These are phyloP conservation scores for Clarias laeviceps DNA, from an alignment of 2,797 vertebrate genomes.

Conservation along the genomic window DNA sequence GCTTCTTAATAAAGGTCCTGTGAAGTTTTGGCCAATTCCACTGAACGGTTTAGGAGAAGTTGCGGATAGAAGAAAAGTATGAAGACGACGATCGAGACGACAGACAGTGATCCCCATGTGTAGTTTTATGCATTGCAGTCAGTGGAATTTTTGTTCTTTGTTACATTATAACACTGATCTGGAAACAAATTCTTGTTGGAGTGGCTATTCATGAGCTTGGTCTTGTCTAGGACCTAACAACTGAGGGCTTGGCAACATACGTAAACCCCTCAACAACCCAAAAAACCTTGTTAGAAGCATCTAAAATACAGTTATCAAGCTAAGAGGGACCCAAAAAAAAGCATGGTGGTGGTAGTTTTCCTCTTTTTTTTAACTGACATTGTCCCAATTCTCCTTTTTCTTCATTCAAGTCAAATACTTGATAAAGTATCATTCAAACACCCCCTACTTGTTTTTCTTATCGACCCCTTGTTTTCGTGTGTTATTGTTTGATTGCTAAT, in stretches of 20 bases:
- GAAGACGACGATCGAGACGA: too few species aligned
- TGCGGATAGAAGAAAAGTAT: too few species aligned
- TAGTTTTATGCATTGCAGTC: too few species aligned
- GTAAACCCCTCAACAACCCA: background rate
- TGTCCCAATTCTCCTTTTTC: background rate
- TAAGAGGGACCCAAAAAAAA: background rate
- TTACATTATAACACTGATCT: too few species aligned
- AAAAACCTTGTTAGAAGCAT: background rate
- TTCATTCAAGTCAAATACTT: background rate
- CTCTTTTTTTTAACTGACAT: background rate
- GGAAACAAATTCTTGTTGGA: background rate
- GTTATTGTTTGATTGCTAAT: background rate
- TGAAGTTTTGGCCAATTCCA: too few species aligned
- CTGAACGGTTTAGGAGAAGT: too few species aligned
- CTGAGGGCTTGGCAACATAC: background rate
- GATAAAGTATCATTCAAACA: too few species aligned
- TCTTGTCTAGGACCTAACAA: background rate
- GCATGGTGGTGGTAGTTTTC: background rate
- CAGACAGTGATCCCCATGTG: too few species aligned
- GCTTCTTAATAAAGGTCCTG: too few species aligned
- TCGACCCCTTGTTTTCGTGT: background rate
- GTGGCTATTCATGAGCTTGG: background rate
- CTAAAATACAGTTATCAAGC: background rate
- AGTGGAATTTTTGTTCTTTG: too few species aligned
- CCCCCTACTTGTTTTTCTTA: background rate